A percentile compares a stretch with the other conserved stretches of the same genome.
phyloP scores from a whole-genome alignment of 1,140 invertebrate genomes.

The Rhizoglyphus robini region DNA sequence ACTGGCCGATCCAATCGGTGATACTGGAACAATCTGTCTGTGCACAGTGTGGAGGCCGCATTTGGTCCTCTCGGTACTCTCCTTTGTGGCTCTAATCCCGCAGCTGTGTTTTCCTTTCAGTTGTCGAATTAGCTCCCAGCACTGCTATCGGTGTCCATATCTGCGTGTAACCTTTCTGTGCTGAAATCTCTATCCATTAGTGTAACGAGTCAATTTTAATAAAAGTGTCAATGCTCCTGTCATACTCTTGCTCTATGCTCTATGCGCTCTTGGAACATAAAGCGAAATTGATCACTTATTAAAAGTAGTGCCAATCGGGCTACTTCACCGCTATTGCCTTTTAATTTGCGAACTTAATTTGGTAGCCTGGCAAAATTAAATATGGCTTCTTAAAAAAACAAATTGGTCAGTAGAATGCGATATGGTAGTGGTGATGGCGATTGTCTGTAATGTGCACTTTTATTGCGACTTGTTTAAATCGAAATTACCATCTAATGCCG shows the following conservation, averaged over 20 bases:
- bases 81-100: background rate
- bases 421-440: background rate
- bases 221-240: constrained; percentile 3
- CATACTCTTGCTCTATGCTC: background rate
- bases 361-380: constrained; percentile 6
- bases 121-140: background rate
- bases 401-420: background rate
- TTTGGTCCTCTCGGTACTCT: background rate
- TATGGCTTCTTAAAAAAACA: background rate
- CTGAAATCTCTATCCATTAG: constrained; percentile 7
- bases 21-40: too few species aligned
- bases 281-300: background rate
- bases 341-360: background rate
- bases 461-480: constrained; percentile 15
- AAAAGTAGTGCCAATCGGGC: background rate
- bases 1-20: background rate
- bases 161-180: background rate
- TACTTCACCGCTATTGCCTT: background rate
- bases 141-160: background rate
- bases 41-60: too few species aligned
- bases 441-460: background rate
- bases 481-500: background rate
- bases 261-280: background rate
- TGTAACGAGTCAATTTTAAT: constrained; percentile 11
- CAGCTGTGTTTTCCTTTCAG: background rate